These are phyloP conservation scores for Xiphophorus hellerii DNA, from an alignment of 2,113 vertebrate species.

Conservation along the genomic window DNA sequence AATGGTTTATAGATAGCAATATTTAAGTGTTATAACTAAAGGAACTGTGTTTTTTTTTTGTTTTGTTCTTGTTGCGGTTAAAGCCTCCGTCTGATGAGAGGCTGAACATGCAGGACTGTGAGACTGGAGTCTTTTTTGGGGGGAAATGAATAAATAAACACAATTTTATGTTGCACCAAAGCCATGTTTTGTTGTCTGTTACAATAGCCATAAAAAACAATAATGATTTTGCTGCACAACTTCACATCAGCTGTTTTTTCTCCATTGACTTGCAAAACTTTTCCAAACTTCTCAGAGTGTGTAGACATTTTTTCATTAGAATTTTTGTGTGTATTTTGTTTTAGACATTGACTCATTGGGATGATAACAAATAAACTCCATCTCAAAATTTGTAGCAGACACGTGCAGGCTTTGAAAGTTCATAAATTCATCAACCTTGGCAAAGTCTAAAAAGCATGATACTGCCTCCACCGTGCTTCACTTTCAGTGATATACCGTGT, in stretches of 20 bases:
- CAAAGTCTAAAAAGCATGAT: neutral
- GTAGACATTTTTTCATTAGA: neutral
- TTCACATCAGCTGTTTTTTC: neutral
- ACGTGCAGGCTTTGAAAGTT: neutral
- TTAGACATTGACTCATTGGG: neutral
- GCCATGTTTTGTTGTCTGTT: constrained; percentile 5
- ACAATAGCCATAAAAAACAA: neutral
- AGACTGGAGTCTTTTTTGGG: constrained; percentile 51
- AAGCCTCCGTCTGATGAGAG: constrained; percentile 28
- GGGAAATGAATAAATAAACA: constrained; percentile 68
- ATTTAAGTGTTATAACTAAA: constrained; percentile 68
- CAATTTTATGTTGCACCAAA: constrained; percentile 71
- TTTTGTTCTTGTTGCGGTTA: constrained; percentile 60
- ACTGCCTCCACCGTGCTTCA: neutral
- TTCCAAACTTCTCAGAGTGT: neutral
- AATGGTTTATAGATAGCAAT: constrained; percentile 75
- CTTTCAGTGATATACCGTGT: neutral
- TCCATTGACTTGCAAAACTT: neutral
- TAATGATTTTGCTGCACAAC: no score
- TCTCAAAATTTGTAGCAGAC: neutral
- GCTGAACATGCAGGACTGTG: constrained; percentile 62
- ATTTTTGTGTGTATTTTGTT: neutral
- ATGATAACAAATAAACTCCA: neutral
- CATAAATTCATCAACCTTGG: neutral
- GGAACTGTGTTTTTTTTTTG: neutral